These are phyloP conservation scores for Acleris emargana DNA, from an alignment of 2,888 invertebrate genomes.

Conservation along the genomic window DNA sequence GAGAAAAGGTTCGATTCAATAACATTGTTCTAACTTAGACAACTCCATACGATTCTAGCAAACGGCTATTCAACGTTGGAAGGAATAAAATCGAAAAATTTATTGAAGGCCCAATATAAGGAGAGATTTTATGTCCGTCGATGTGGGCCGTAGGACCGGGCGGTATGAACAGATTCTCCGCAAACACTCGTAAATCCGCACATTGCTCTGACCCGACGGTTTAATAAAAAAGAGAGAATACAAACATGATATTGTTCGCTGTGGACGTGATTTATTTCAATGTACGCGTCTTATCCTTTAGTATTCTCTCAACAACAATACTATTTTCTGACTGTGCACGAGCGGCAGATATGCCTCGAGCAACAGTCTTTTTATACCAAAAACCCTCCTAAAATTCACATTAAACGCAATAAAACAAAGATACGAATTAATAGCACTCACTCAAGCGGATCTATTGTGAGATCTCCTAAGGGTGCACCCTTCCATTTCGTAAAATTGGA, in stretches of 20 bases:
- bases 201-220: constrained; percentile 61
- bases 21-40: constrained; percentile 26
- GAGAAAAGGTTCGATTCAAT: constrained; percentile 15
- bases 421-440: constrained; percentile 81
- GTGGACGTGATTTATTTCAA: constrained; percentile 67
- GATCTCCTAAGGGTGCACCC: constrained; percentile 76
- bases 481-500: constrained; percentile 81
- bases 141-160: constrained; percentile 48
- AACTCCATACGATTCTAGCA: constrained; percentile 27
- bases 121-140: constrained; percentile 63
- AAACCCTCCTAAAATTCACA: constrained; percentile 66
- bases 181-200: constrained; percentile 71
- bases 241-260: constrained; percentile 50
- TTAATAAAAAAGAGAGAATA: constrained; percentile 45
- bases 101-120: constrained; percentile 57
- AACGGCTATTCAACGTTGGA: constrained; percentile 40
- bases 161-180: constrained; percentile 64
- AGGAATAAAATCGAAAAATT: constrained; percentile 60
- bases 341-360: constrained; percentile 6
- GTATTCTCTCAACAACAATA: constrained; percentile 8
- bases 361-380: constrained; percentile 27
- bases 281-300: constrained; percentile 51
- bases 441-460: constrained; percentile 79
- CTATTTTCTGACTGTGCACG: constrained; percentile 15
- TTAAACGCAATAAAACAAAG: constrained; percentile 80